These are phyloP conservation scores for Oryzaephilus surinamensis DNA, from an alignment of 1,140 invertebrate genomes.

Conservation along the genomic window DNA sequence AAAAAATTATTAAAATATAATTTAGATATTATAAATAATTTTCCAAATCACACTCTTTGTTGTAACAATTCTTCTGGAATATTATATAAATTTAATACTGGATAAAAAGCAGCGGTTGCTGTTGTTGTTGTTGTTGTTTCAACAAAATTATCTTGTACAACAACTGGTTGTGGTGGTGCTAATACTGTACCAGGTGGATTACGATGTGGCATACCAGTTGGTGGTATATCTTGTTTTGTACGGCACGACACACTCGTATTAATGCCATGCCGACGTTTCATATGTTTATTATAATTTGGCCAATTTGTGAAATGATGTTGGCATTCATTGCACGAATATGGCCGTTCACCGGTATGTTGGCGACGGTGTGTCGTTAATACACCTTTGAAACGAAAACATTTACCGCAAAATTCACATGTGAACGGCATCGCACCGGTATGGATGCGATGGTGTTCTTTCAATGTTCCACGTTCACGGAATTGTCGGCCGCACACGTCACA, in stretches of 20 bases:
- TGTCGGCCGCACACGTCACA: slow-evolving; percentile 62
- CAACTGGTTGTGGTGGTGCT: slow-evolving; percentile 24
- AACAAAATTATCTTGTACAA: slow-evolving; percentile 14
- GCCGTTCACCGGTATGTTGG: slow-evolving; percentile 51
- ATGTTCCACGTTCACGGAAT: slow-evolving; percentile 53
- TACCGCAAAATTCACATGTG: slow-evolving; percentile 59
- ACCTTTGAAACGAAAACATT: slow-evolving; percentile 58
- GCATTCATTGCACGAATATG: slow-evolving; percentile 47
- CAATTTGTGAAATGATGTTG: slow-evolving; percentile 64
- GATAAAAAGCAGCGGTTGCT: slow-evolving; percentile 27
- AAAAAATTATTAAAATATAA: no score
- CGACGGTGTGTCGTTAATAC: slow-evolving; percentile 54
- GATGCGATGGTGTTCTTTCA: slow-evolving; percentile 51
- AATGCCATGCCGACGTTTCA: slow-evolving; percentile 57
- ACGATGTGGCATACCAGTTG: slow-evolving; percentile 33
- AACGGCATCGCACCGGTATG: slow-evolving; percentile 82
- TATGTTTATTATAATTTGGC: slow-evolving; percentile 68
- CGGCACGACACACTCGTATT: slow-evolving; percentile 39
- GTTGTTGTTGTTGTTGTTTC: slow-evolving; percentile 6
- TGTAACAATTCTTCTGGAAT: slow-evolving; percentile 27
- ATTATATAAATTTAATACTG: slow-evolving; percentile 30
- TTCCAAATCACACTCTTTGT: slow-evolving; percentile 13
- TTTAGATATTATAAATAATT: no score
- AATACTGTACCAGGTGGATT: slow-evolving; percentile 35
- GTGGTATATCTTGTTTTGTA: slow-evolving; percentile 32